Conservation (phyloP, 2,888 invertebrate genomes). For the Oeneis ivallda region DNA sequence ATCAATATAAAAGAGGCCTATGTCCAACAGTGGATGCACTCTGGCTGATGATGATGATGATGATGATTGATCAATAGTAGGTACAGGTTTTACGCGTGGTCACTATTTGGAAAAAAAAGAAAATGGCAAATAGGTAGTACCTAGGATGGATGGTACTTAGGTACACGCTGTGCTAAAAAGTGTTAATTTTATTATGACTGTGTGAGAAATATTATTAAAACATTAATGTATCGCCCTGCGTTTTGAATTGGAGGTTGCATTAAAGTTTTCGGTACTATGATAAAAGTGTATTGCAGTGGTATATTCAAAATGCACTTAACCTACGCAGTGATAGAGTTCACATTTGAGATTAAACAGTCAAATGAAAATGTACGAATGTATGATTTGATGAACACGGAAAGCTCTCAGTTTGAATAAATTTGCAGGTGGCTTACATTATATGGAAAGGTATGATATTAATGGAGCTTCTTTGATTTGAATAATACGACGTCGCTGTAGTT, state of each 20-base stretch:
- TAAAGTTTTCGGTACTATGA: slow-evolving; percentile 15
- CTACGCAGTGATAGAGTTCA: neutral
- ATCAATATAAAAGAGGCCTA: too few species aligned
- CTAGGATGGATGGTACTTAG: too few species aligned
- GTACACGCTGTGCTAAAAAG: too few species aligned
- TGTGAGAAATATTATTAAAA: slow-evolving; percentile 3
- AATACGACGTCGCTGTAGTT: too few species aligned
- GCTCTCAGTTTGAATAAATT: slow-evolving; percentile 72
- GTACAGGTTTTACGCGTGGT: too few species aligned
- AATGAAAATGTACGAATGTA: slow-evolving; percentile 56
- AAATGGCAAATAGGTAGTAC: too few species aligned
- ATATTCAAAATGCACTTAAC: neutral
- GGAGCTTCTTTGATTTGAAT: slow-evolving; percentile 63
- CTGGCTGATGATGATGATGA: too few species aligned
- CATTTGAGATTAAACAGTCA: slow-evolving; percentile 6
- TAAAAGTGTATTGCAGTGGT: neutral
- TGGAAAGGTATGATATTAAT: slow-evolving; percentile 67
- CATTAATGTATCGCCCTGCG: neutral
- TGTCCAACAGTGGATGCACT: too few species aligned
- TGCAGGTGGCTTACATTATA: slow-evolving; percentile 69
- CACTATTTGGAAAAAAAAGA: too few species aligned
- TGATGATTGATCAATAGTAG: too few species aligned
- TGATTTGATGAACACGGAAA: slow-evolving; percentile 67
- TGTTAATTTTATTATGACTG: neutral
- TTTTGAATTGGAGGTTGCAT: slow-evolving; percentile 17